Conservation (phyloP, 2,888 invertebrate species). For the Bombylius major region DNA sequence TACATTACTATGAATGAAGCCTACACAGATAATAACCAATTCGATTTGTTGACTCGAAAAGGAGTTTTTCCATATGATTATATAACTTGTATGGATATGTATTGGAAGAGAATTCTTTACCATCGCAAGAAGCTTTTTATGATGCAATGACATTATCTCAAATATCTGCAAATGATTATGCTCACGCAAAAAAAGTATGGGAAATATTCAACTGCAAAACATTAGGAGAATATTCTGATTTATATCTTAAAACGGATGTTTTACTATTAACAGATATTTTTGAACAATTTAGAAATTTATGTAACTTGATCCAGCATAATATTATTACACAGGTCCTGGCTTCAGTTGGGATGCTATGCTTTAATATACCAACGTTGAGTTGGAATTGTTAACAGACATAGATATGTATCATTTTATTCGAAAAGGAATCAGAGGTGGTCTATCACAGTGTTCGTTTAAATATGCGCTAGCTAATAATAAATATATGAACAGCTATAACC, state of each 20-base stretch:
- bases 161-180: too few relatives aligned
- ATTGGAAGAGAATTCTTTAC: too few relatives aligned
- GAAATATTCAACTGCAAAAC: constrained; percentile 20
- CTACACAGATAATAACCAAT: too few relatives aligned
- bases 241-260: constrained; percentile 25
- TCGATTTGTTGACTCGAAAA: too few relatives aligned
- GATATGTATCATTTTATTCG: background rate
- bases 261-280: constrained; percentile 22
- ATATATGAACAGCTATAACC: constrained; percentile 1
- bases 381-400: too few relatives aligned
- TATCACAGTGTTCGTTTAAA: background rate
- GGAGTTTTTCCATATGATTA: too few relatives aligned
- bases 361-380: background rate
- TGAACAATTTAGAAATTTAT: constrained; percentile 2
- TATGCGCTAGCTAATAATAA: constrained; percentile 4
- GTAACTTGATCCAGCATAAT: constrained; percentile 3
- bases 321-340: constrained; percentile 1
- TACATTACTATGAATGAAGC: too few relatives aligned
- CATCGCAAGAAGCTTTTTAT: too few relatives aligned
- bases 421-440: constrained; percentile 1
- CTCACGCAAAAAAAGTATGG: constrained; percentile 25
- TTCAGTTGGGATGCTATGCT: constrained; percentile 5
- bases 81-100: too few relatives aligned
- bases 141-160: too few relatives aligned
- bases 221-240: constrained; percentile 24